Base-by-base conservation (phyloP, 1,140 invertebrate species). In the Drosophila kikkawai region DNA sequence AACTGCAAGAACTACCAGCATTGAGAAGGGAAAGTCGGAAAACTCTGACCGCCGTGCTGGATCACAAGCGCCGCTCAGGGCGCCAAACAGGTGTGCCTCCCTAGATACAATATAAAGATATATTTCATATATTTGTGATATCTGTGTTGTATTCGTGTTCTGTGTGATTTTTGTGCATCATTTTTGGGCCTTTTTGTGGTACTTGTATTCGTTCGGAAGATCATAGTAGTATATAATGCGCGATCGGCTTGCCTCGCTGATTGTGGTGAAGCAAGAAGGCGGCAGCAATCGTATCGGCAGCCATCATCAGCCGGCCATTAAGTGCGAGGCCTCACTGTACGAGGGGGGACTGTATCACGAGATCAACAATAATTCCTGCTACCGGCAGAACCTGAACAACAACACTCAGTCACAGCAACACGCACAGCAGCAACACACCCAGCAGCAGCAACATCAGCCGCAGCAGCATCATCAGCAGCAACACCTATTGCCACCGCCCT, bases 251-350 rank as follows among this genome's bases (percentile, higher is more conserved):
- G 91, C 91, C 64, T 92, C 91, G 17, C 66, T 92, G 80, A 92
- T 92, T 90, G 86, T 92, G 82, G 91, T 92, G 76, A 92, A 92
- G 87, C 87, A 92, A 90, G 91, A 92, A 69, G 81, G 51, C 75
- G 68, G 48, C 60, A 82, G 60, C 67, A 81, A 50, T 64, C 75
- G 41, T 59, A 64, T 22, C 61, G 58, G 22, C 44, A 47, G 74
- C 19, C 79, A 75, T 37, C 59, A 61, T 56, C 56, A 59, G 74
- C 57, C 60, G 57, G 37, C 65, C 45, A 91, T 90, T 26, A 88
- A 88, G 44, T 90, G 84, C 29, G 85, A 90, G 51, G 71, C 84
- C 42, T 60, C 75, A 19, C 53, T 84, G 41, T 84, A 88, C 55
- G 67, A 82, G 22, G 60, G 47, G 60, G 65, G 39, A 15, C 41